Evolutionary conservation across 2,797 vertebrate species (phyloP).

Genomic region (Nannoperca australis): DNA sequence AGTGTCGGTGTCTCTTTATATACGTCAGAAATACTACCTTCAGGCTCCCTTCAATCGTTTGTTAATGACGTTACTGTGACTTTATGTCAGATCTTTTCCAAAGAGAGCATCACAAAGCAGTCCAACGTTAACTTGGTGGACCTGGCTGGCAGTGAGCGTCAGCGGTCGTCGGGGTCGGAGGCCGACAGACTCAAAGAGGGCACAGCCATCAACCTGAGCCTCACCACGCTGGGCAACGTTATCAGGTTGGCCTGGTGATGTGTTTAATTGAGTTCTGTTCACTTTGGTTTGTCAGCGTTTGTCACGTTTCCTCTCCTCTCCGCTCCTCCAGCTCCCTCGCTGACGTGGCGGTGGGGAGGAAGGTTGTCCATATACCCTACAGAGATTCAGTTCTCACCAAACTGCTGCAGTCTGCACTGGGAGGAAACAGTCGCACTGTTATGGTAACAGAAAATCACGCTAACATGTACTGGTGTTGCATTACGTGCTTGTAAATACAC

Average conservation of each 20-base stretch:
- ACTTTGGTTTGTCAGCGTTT: neutral
- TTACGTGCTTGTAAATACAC: neutral
- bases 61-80: constrained; percentile 4
- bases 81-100: constrained; percentile 86
- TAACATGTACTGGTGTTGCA: neutral
- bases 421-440: constrained; percentile 93
- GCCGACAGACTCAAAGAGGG: constrained; percentile 91
- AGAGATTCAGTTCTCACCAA: constrained; percentile 92
- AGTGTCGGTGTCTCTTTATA: neutral
- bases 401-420: constrained; percentile 91
- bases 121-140: constrained; percentile 92
- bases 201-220: constrained; percentile 91
- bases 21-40: neutral
- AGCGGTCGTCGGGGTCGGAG: constrained; percentile 89
- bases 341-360: constrained; percentile 88
- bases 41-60: neutral
- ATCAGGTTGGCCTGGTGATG: constrained; percentile 85
- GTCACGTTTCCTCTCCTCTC: neutral
- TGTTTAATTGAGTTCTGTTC: neutral
- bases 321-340: constrained; percentile 85
- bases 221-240: constrained; percentile 92
- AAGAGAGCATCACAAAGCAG: constrained; percentile 89
- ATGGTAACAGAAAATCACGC: constrained; percentile 82
- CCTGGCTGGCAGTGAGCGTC: constrained; percentile 91
- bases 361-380: constrained; percentile 89